These are phyloP conservation scores for Hypolimnas misippus DNA, from an alignment of 2,888 invertebrate genomes.

Conservation along the genomic window DNA sequence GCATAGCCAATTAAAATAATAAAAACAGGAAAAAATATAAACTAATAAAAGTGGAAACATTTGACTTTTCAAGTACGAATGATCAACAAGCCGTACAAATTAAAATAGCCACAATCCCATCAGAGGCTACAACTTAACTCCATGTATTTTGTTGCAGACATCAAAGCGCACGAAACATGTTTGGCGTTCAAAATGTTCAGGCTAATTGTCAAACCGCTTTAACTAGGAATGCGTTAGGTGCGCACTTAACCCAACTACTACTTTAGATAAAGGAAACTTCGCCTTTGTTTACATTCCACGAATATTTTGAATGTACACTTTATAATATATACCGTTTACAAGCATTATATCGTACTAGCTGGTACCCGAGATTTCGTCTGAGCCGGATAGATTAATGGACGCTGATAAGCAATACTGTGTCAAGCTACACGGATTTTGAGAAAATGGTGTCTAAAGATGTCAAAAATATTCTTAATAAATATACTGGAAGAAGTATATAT, in stretches of 20 bases:
- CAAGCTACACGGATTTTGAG: no score
- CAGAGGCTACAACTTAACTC: neutral
- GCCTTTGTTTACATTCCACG: conserved; percentile 18
- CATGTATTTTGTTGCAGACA: conserved; percentile 13
- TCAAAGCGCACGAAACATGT: conserved; percentile 33
- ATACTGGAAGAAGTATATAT: no score
- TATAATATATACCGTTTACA: conserved; percentile 5
- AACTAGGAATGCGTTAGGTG: conserved; percentile 30
- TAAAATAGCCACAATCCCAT: conserved; percentile 6
- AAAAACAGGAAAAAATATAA: no score
- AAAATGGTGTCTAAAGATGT: no score
- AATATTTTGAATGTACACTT: conserved; percentile 21
- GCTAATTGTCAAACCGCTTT: conserved; percentile 40
- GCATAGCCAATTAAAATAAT: no score
- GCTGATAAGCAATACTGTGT: no score
- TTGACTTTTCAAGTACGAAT: neutral
- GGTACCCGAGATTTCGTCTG: no score
- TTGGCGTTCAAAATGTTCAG: conserved; percentile 27
- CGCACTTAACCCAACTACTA: conserved; percentile 28
- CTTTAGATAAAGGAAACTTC: conserved; percentile 35
- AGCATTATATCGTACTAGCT: no score
- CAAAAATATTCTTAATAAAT: no score
- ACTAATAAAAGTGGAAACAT: neutral
- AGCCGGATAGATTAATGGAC: no score
- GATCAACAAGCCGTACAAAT: neutral